Conservation (phyloP, 2,888 invertebrate species). For the Myopa tessellatipennis region DNA sequence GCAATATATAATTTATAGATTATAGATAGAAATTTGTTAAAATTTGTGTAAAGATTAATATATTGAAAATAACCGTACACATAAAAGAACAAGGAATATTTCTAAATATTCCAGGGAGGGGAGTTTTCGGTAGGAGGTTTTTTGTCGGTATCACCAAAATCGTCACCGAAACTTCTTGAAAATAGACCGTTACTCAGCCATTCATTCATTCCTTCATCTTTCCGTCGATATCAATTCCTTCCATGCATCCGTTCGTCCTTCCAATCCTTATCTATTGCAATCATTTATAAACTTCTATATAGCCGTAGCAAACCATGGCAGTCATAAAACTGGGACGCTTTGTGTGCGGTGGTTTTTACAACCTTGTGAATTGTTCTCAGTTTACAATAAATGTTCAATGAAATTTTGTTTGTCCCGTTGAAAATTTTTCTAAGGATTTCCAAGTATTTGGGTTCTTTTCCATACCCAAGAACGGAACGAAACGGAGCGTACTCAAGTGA, state of each 20-base stretch:
- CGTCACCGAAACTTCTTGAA: not conserved
- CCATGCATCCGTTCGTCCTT: not conserved
- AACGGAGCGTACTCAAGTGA: conserved; percentile 9
- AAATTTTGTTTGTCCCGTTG: not conserved
- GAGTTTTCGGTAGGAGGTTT: not conserved
- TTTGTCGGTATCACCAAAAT: not conserved
- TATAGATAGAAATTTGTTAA: too few species aligned
- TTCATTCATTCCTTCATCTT: not conserved
- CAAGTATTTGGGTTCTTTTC: conserved; percentile 19
- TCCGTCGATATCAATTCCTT: not conserved
- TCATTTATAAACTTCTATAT: not conserved
- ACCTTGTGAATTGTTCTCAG: not conserved
- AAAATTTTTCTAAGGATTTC: conserved; percentile 15
- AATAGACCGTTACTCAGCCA: not conserved
- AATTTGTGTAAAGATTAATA: too few species aligned
- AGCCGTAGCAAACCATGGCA: too few species aligned
- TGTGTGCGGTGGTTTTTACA: conserved; percentile 4
- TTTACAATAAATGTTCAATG: conserved; percentile 3
- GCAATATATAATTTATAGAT: too few species aligned
- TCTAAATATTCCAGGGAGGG: too few species aligned
- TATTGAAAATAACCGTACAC: too few species aligned
- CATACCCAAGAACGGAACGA: not conserved
- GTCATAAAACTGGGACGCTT: not conserved
- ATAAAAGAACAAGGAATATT: too few species aligned
- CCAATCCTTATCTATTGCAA: conserved; percentile 2